Conservation (phyloP, 1,140 invertebrate species). For the Bombus pyrosoma region DNA sequence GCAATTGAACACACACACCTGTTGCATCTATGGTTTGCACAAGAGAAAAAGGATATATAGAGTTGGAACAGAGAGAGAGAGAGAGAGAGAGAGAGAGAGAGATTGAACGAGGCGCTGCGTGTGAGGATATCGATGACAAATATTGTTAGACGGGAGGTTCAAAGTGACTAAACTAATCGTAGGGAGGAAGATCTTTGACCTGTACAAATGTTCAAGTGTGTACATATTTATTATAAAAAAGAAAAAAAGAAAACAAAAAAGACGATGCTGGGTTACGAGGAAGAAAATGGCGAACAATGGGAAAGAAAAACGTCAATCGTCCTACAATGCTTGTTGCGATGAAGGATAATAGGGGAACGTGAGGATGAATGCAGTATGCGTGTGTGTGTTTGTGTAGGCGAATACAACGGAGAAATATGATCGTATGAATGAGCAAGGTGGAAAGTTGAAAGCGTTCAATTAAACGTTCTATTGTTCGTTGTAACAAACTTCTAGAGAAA, state of each 20-base stretch:
- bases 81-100: too few relatives aligned
- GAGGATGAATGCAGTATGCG: not conserved
- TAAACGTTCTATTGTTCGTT: slow-evolving; percentile 76
- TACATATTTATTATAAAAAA: slow-evolving; percentile 51
- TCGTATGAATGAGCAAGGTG: slow-evolving; percentile 50
- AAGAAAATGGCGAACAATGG: not conserved
- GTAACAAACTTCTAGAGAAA: slow-evolving; percentile 75
- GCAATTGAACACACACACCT: not conserved
- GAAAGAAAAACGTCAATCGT: not conserved
- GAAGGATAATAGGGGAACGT: not conserved
- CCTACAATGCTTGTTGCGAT: not conserved
- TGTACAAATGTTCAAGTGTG: slow-evolving; percentile 52
- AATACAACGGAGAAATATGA: slow-evolving; percentile 19
- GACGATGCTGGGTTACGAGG: not conserved
- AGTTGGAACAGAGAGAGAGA: too few relatives aligned
- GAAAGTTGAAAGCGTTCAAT: slow-evolving; percentile 67
- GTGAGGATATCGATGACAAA: slow-evolving; percentile 22
- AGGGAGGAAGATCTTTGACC: slow-evolving; percentile 10
- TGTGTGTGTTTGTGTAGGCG: not conserved
- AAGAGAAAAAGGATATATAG: not conserved
- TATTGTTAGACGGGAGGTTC: not conserved
- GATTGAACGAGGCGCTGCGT: not conserved
- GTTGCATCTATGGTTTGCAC: slow-evolving; percentile 15
- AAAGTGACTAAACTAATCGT: not conserved
- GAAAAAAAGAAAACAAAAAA: not conserved